These are phyloP conservation scores for Lagopus leucura DNA, from an alignment of 2,113 vertebrate species.

Conservation along the genomic window DNA sequence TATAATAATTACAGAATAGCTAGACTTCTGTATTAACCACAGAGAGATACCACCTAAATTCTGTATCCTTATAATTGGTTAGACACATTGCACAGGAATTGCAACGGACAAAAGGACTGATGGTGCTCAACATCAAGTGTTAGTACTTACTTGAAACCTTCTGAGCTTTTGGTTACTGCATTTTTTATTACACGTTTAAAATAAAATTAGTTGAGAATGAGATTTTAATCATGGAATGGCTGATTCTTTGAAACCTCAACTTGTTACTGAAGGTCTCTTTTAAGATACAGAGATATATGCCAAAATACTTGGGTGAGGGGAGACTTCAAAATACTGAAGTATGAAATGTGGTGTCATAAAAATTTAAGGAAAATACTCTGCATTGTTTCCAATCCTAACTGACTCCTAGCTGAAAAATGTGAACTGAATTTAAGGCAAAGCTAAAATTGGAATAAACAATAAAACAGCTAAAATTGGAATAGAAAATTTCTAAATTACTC, in stretches of 20 bases:
- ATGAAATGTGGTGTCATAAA: neutral
- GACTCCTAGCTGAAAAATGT: neutral
- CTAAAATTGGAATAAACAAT: neutral
- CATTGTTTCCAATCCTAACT: neutral
- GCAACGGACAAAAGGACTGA: neutral
- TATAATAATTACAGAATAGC: constrained; percentile 37
- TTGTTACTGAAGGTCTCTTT: neutral
- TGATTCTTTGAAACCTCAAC: neutral
- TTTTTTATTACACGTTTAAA: neutral
- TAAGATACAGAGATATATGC: neutral
- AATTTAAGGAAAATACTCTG: neutral
- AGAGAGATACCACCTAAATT: neutral
- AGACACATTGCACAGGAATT: neutral
- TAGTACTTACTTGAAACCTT: neutral
- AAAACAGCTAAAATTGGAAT: neutral
- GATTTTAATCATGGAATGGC: neutral
- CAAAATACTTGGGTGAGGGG: neutral
- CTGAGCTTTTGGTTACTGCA: neutral
- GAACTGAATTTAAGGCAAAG: neutral
- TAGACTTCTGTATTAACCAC: neutral
- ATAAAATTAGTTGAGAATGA: neutral
- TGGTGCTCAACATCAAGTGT: neutral
- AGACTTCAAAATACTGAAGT: neutral
- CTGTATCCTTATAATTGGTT: neutral
- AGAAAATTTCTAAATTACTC: neutral